Evolutionary conservation across 1,140 invertebrate genomes (phyloP), one percentile per base, ranked within the genome.

Genomic region (Dendroctonus valens): DNA sequence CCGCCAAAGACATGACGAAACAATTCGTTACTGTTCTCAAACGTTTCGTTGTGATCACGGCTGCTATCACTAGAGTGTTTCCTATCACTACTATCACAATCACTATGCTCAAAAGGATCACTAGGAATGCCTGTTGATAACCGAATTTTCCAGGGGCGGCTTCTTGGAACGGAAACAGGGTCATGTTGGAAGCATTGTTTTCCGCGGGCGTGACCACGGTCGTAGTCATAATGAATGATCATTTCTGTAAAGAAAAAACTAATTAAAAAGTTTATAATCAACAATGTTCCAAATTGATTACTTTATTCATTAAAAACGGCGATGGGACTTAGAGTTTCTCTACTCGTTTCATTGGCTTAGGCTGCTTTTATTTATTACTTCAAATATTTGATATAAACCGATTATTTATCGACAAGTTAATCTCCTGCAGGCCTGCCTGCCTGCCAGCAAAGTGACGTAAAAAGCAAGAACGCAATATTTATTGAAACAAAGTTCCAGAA

Each of bases 21-120:
- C 93, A 96, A 80, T 98, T 98, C 62, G 95, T 96, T 37, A 97
- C 93, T 14, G 93, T 95, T 60, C 93, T 85, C 42, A 98, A 81
- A 57, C 94, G 86, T 67, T 92, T 86, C 46, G 94, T 96, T n/a
- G 90, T 96, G 70, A 93, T 84, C 9, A 97, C 93, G 3, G 94
- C 92, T 3, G 92, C 83, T 59, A 97, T 96, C 12, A 97, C 94
- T 65, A 97, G 82, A 0, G 92, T 89, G 78, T 97, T 97, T 52
- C 94, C 94, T 49, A 93, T 83, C 39, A 87, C 83, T 39, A 85
- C 87, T 41, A 87, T 81, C 7, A 87, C 81, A 68, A 87, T 87
- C 11, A 87, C 78, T 7, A 86, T 74, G 72, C 79, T 85, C 41
- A 87, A 76, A 54, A 87, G 72, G 70, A 76, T 72, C 14, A 72